phyloP scores from a whole-genome alignment of 1,140 invertebrate species.

The Nephila pilipes region DNA sequence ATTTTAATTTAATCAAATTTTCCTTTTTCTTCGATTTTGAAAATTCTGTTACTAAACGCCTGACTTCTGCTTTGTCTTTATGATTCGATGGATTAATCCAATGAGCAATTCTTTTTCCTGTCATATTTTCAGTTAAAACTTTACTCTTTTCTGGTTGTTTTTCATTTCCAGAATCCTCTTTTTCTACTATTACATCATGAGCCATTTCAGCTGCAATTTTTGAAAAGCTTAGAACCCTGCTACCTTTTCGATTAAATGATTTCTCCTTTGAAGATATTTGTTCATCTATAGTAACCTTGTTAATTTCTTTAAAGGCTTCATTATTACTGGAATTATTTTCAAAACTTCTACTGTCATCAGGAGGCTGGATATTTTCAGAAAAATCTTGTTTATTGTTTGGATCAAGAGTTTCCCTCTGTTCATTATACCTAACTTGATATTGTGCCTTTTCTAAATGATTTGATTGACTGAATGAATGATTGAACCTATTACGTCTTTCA shows the following conservation, averaged over 20 bases:
- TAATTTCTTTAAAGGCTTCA: not conserved
- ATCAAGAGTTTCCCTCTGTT: not conserved
- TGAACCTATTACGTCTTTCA: not conserved
- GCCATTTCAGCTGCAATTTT: not conserved
- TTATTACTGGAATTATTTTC: not conserved
- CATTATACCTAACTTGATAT: not conserved
- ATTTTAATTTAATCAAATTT: conserved; percentile 46
- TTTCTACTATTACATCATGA: not conserved
- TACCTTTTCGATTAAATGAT: not conserved
- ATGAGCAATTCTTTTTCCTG: conserved; percentile 45
- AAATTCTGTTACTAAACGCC: conserved; percentile 34
- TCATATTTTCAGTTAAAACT: conserved; percentile 8
- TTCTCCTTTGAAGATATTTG: not conserved
- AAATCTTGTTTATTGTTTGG: not conserved
- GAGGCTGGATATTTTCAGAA: conserved; percentile 12
- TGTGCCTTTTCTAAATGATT: not conserved
- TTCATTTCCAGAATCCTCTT: not conserved
- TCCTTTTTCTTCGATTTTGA: conserved; percentile 57
- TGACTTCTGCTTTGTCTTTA: conserved; percentile 44
- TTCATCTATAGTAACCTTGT: not conserved
- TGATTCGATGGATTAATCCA: conserved; percentile 56
- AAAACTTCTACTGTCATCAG: not conserved
- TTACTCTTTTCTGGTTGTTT: not conserved
- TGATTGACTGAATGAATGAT: not conserved
- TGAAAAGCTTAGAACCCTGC: not conserved